phyloP scores from a whole-genome alignment of 2,113 vertebrate species.

The Nansenia antarctica region DNA sequence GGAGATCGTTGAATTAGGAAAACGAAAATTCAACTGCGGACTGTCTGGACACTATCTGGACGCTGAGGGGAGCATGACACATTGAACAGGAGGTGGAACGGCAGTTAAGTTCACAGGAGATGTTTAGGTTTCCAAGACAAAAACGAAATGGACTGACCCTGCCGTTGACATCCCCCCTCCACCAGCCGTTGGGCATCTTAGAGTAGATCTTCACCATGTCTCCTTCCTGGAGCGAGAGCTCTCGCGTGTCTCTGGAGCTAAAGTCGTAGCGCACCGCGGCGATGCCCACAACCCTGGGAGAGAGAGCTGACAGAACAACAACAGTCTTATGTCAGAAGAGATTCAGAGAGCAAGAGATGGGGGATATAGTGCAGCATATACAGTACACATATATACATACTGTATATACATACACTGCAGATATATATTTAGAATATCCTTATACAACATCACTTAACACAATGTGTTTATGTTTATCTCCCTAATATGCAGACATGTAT shows the following conservation, averaged over 20 bases:
- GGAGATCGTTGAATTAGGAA: neutral
- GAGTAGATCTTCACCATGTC: conserved; percentile 90
- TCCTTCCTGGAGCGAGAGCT: conserved; percentile 87
- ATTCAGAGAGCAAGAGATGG: too few relatives aligned
- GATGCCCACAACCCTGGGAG: conserved; percentile 84
- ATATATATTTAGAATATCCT: too few relatives aligned
- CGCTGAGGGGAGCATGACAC: neutral
- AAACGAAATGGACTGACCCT: conserved; percentile 52
- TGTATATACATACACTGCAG: too few relatives aligned
- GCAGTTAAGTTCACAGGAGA: neutral
- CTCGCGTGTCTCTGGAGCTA: conserved; percentile 87
- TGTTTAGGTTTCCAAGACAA: neutral
- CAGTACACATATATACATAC: too few relatives aligned
- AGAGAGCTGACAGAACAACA: conserved; percentile 77
- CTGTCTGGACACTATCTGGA: neutral
- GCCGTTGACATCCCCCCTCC: conserved; percentile 89
- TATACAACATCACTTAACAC: too few relatives aligned
- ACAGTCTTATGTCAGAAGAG: too few relatives aligned
- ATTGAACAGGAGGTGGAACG: neutral
- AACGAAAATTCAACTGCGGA: neutral
- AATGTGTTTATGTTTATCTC: too few relatives aligned
- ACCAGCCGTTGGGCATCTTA: conserved; percentile 92
- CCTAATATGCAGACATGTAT: too few relatives aligned
- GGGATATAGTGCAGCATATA: too few relatives aligned
- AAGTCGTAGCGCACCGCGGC: conserved; percentile 93